Evolutionary conservation across 64 coral and sea anemone species (phyloP).

Genomic region (Montipora efflorescens): DNA sequence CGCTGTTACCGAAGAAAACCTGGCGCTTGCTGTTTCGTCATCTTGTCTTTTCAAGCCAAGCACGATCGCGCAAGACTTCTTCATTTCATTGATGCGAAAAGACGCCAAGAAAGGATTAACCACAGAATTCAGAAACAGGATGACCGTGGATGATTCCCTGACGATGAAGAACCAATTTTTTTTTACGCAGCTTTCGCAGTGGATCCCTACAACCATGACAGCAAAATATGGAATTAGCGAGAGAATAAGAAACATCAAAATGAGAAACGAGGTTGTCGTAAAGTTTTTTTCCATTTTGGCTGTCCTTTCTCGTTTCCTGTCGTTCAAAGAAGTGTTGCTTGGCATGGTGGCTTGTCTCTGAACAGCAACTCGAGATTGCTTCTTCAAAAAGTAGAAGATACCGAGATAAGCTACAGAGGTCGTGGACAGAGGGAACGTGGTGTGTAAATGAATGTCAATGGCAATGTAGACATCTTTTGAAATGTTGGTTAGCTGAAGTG

Average conservation of each 20-base stretch:
- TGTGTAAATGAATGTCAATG: conserved; percentile 17
- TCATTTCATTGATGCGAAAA: neutral
- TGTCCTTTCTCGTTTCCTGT: neutral
- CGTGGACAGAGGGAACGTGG: neutral
- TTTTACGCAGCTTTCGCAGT: neutral
- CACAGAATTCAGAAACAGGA: conserved; percentile 16
- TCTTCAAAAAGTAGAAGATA: conserved; percentile 4
- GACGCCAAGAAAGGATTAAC: neutral
- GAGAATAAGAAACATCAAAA: neutral
- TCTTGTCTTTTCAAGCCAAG: neutral
- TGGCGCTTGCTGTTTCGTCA: neutral
- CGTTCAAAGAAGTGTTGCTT: neutral
- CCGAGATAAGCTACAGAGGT: neutral
- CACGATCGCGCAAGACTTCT: neutral
- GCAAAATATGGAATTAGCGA: conserved; percentile 31
- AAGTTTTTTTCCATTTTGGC: neutral
- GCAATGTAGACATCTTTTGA: neutral
- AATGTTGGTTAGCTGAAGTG: neutral
- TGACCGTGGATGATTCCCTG: neutral
- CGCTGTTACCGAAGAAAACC: too few relatives aligned
- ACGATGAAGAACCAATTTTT: neutral
- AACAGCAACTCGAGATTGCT: neutral
- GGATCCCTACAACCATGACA: neutral
- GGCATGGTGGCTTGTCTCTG: neutral
- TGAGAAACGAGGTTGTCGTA: neutral